Base-by-base conservation (phyloP, 2,888 invertebrate genomes). In the Synanthedon andrenaeformis region DNA sequence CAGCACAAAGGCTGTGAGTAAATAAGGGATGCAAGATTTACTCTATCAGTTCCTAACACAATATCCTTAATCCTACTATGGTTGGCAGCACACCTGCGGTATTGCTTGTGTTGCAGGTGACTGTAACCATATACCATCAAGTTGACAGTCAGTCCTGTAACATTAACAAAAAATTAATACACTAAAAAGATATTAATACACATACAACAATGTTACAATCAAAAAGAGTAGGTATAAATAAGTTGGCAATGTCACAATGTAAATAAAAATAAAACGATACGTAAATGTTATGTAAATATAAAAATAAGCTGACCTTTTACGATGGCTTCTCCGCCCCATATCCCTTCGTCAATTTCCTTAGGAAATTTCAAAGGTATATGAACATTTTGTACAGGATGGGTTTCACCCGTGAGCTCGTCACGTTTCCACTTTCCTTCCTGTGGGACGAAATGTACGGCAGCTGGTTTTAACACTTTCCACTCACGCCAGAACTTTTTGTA, bases 261-360 rank as follows among this genome's bases (percentile, higher is more conserved):
- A 28, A 17, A 12, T 48, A 14, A 42, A 41, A 52, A 49, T 42
- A 23, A 23, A 2, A 19, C 42, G 48, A 55, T 56, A 56, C 56
- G 53, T 41, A 59, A 52, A 59, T 55, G 56, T 56, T 59, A 56
- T 55, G 35, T 52, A 56, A 54, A 54, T 42, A 55, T 52, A 23
- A 52, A 55, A 23, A 54, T 48, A 55, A 49, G 17, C 51, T 51
- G 58, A 83, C 88, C 99, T 88, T 96, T 93, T 19, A 99, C 86
- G 0, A 99, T 90, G 41, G 93, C 96, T 87, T 99, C 99, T 8
- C 99, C 99, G 58, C 98, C 99, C 98, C 98, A 99, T 59, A 99
- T 88, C 41, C 98, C 98, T 50, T 91, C 69, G 72, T 98, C 87
- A 54, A 93, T 87, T 82, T 98, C 96, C 45, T 90, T 85, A 0